Conservation (phyloP, 2,888 invertebrate genomes). For the Melolontha melolontha region DNA sequence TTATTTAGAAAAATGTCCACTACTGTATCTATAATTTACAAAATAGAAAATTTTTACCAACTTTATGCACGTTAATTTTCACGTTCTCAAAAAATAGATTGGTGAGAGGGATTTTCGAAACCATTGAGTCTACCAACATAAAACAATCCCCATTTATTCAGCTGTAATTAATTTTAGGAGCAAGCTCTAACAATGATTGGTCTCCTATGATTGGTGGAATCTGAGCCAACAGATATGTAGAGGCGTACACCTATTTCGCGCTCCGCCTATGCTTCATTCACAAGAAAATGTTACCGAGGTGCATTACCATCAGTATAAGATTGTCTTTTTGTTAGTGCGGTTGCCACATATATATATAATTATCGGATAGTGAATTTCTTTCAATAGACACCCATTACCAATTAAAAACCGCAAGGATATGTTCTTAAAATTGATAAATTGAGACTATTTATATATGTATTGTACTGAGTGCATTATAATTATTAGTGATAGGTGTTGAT, state of each 20-base stretch:
- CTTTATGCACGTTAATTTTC: too few species aligned
- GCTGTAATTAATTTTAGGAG: constrained; percentile 52
- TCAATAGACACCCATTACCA: not conserved
- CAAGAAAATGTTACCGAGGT: constrained; percentile 26
- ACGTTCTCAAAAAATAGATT: constrained; percentile 30
- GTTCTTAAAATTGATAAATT: too few species aligned
- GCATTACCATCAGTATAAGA: constrained; percentile 49
- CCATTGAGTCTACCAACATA: constrained; percentile 38
- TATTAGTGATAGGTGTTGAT: too few species aligned
- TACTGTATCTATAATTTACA: too few species aligned
- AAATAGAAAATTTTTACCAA: too few species aligned
- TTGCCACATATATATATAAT: constrained; percentile 12
- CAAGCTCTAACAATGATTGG: constrained; percentile 52
- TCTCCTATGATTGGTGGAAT: constrained; percentile 48
- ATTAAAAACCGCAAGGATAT: not conserved
- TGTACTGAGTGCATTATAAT: too few species aligned
- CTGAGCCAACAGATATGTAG: constrained; percentile 51
- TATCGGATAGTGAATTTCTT: constrained; percentile 11
- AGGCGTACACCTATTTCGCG: constrained; percentile 49
- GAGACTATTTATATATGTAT: too few species aligned
- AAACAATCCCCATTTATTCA: constrained; percentile 40
- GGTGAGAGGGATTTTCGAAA: constrained; percentile 29
- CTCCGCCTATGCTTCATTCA: constrained; percentile 48
- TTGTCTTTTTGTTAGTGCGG: constrained; percentile 50
- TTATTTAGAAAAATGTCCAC: too few species aligned